Base-by-base conservation (phyloP, 2,888 invertebrate species). In the Noctua pronuba region DNA sequence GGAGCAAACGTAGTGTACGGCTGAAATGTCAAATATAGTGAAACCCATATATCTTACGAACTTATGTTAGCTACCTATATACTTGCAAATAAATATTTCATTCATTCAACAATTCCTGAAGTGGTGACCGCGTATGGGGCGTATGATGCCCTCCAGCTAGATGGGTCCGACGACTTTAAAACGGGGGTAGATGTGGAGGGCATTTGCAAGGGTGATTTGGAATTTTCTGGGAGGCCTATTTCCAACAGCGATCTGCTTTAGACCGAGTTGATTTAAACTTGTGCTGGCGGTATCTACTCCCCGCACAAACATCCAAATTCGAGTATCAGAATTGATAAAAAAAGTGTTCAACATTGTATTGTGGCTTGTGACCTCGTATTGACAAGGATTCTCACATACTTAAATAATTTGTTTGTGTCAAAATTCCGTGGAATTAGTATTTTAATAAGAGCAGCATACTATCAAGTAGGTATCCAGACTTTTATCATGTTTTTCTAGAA, bases 401-500 rank as follows among this genome's bases (percentile, higher is more conserved):
- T 21, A 18, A 2, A 35, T n/a, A 6, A 38, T 3, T 38, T 31
- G 6, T 21, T 49, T 49, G 1, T 24, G 28, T 11, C 0, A 11
- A 2, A 24, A 4, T 38, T 38, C 1, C 7, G 21, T 73, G 6
- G 16, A 31, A 21, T 31, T 55, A 21, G 2, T 31, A 1, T 31
- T 74, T 16, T 44, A 44, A n/a, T 44, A 41, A 65, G 16, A 16
- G n/a, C 38, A 41, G 65, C 41, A 41, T 8, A 7, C 7, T 64
- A 65, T 65, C 8, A 65, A 16, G 16, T 44, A 58, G 24, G 13
- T 24, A 38, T 46, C 21, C 4, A 58, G 7, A 60, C 16, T 35
- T 16, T 35, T 74, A 44, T 74, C 55, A 44, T 16, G 13, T 67
- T 38, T 60, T 79, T 76, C 44, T 44, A 46, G 44, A 65, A 35